phyloP scores from a whole-genome alignment of 2,888 invertebrate genomes.

The Monoplex corrugatus region DNA sequence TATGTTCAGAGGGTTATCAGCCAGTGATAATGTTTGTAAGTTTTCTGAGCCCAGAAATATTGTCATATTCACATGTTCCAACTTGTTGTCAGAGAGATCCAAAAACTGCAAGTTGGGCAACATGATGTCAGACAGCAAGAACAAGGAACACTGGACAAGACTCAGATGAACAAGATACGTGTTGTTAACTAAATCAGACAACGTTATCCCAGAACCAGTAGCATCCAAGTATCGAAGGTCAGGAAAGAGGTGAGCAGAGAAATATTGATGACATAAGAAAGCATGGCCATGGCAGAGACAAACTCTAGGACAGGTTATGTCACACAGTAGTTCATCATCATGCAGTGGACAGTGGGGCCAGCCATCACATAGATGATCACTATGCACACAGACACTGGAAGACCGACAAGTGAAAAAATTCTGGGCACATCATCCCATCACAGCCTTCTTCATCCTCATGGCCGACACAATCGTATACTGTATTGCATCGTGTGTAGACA shows the following conservation, averaged over 20 bases:
- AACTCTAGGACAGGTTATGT: not conserved
- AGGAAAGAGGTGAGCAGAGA: not conserved
- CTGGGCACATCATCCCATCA: not conserved
- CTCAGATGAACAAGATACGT: not conserved
- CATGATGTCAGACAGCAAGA: not conserved
- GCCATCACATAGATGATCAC: slow-evolving; percentile 1
- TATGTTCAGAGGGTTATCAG: not conserved
- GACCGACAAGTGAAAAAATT: not conserved
- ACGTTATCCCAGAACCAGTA: not conserved
- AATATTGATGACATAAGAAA: not conserved
- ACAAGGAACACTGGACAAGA: not conserved
- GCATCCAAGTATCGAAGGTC: not conserved
- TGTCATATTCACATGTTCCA: not conserved
- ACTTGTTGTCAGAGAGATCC: not conserved
- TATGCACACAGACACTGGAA: not conserved
- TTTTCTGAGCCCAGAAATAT: not conserved
- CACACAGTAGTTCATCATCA: not conserved
- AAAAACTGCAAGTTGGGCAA: not conserved
- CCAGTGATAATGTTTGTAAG: not conserved
- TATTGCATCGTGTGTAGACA: not conserved
- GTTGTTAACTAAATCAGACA: not conserved
- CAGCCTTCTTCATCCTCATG: slow-evolving; percentile 5
- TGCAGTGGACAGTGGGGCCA: not conserved
- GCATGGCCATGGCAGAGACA: not conserved
- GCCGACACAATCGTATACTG: not conserved